These are phyloP conservation scores for Falco peregrinus DNA, from an alignment of 2,797 vertebrate species.

Conservation along the genomic window DNA sequence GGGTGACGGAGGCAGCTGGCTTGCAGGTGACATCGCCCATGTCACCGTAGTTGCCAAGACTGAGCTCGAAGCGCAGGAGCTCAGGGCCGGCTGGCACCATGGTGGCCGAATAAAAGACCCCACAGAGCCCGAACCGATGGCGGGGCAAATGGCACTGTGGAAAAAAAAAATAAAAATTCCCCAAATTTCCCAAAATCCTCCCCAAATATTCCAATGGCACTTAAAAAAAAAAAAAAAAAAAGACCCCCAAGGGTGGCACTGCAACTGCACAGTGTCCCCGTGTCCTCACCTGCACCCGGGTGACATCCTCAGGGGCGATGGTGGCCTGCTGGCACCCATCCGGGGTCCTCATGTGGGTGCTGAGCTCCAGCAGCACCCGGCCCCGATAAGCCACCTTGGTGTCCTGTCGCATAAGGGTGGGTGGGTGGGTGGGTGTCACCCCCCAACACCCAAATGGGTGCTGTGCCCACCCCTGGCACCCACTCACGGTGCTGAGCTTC, in stretches of 20 bases:
- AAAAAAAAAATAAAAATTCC: neutral
- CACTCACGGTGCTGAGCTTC: neutral
- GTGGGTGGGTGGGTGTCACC: neutral
- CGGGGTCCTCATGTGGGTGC: neutral
- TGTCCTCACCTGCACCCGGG: slow-evolving; percentile 53
- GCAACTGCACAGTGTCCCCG: rapidly evolving
- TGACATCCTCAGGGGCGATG: neutral
- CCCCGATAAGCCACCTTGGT: slow-evolving; percentile 52
- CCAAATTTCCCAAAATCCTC: neutral
- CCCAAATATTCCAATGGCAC: rapidly evolving
- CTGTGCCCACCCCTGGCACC: neutral
- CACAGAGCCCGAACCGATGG: slow-evolving; percentile 66
- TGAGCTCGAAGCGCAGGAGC: slow-evolving; percentile 76
- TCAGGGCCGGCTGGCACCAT: slow-evolving; percentile 62
- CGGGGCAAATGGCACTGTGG: slow-evolving; percentile 30
- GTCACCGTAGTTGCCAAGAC: slow-evolving; percentile 72
- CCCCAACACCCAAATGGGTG: rapidly evolving
- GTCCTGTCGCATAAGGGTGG: neutral
- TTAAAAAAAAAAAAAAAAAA: neutral
- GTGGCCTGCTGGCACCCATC: neutral
- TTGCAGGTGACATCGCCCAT: slow-evolving; percentile 66
- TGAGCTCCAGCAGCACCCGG: slow-evolving; percentile 73
- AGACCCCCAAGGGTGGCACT: rapidly evolving
- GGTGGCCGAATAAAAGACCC: slow-evolving; percentile 75
- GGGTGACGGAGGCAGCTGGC: slow-evolving; percentile 64